Evolutionary conservation across 2,888 invertebrate genomes (phyloP).

Genomic region (Metallyticus violacea): DNA sequence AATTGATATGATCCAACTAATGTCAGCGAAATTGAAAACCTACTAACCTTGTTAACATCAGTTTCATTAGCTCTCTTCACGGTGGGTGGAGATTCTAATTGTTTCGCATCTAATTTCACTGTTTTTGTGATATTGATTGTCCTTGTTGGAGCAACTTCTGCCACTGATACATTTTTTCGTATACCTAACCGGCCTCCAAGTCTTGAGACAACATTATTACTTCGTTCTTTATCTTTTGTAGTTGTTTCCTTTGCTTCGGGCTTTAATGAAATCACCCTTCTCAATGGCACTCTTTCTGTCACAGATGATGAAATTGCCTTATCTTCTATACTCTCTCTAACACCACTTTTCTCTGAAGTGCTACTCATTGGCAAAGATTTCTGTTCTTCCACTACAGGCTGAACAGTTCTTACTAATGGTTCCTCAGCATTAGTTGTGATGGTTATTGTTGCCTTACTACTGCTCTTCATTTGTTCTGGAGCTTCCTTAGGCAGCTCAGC

Average conservation of each 20-base stretch:
- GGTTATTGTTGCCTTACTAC: background rate
- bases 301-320: background rate
- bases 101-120: background rate
- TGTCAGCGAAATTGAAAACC: background rate
- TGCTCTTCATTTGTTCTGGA: background rate
- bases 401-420: background rate
- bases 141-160: background rate
- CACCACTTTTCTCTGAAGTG: background rate
- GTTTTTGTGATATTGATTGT: background rate
- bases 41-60: background rate
- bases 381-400: background rate
- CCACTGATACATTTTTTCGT: background rate
- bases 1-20: too few species aligned
- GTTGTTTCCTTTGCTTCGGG: background rate
- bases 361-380: background rate
- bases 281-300: background rate
- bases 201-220: background rate
- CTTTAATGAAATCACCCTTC: background rate
- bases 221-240: background rate
- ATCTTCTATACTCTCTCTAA: background rate
- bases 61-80: background rate
- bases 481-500: conserved; percentile 26
- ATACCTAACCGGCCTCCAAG: background rate
- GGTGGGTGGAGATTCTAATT: background rate
- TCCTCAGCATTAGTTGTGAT: background rate